Base-by-base conservation (phyloP, 2,113 vertebrate species). In the Scophthalmus maximus region DNA sequence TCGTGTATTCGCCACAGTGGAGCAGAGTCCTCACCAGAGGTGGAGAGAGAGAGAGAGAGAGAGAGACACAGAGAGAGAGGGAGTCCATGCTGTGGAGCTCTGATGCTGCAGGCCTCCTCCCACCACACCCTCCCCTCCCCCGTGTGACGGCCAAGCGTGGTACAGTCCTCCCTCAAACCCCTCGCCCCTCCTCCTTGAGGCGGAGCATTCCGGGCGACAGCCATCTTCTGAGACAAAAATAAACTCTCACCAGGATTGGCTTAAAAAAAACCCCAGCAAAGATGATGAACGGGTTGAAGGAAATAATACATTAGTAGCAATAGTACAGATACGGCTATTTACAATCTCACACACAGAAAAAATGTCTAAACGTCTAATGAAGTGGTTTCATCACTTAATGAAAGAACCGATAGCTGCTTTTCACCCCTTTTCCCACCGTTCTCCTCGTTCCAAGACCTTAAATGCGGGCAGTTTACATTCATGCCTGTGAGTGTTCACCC, bases 151-250 rank as follows among this genome's bases (percentile, higher is more conserved):
- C 77, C 83, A 83, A 67, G n/a, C 72, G 77, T 87, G 87, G 70
- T 89, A 86, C 83, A 87, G 89, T 90, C 82, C 72, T 77, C 80
- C 82, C 87, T 81, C 68, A 26, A n/a, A 69, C 81, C 88, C 76
- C 23, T 76, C 64, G 17, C 83, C 78, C n/a, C 81, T 88, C 88
- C 74, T 85, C 73, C 7, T 63, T 62, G n/a, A 79, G 84, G 82
- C 90, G 83, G 89, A 91, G 91, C 89, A 81, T 83, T 93, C 91
- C 88, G 69, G 64, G 46, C 66, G 66, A 85, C 87, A 84, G 86
- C 89, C 86, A 87, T 92, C 91, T 90, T 92, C 82, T 82, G 65
- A 88, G 86, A 84, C 86, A 67, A 65, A 79, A 71, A 68, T 53
- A 12, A 76, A 74, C 80, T 81, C 80, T n/a, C 85, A 53, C 65